These are phyloP conservation scores for Coccyzus lansbergi DNA, from an alignment of 2,797 vertebrate species.

Conservation along the genomic window DNA sequence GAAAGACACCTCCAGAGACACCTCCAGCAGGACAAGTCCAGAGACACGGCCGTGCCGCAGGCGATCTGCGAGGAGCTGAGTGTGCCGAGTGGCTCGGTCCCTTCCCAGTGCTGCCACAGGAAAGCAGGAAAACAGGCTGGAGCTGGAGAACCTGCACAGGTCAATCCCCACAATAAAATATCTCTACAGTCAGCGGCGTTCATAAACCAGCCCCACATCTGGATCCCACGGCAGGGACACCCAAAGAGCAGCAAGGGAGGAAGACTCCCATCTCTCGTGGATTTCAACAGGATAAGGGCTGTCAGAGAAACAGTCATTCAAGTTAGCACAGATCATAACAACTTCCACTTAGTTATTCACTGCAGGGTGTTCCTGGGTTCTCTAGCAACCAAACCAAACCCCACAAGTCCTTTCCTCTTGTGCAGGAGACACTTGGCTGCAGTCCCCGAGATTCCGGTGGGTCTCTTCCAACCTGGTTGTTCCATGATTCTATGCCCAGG, in stretches of 20 bases:
- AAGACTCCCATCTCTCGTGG: not conserved
- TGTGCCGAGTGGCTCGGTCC: not conserved
- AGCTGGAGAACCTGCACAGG: no score
- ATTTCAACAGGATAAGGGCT: not conserved
- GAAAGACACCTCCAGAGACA: not conserved
- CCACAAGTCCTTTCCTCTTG: not conserved
- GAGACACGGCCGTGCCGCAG: not conserved
- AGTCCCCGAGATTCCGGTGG: not conserved
- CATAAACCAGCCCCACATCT: not conserved
- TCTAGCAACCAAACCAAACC: not conserved
- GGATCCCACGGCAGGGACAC: not conserved
- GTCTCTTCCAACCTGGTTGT: no score
- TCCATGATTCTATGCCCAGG: no score
- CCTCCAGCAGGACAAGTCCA: not conserved
- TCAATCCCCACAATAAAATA: not conserved
- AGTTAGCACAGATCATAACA: not conserved
- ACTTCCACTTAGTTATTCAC: not conserved
- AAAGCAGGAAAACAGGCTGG: no score
- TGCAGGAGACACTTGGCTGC: not conserved
- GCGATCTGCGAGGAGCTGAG: not conserved
- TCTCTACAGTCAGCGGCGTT: fast-evolving
- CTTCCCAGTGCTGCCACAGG: not conserved
- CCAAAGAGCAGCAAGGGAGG: not conserved
- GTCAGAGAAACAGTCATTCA: not conserved
- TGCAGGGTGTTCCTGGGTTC: fast-evolving